Percentiles rank a stretch among this genome's conserved stretches.
These are phyloP conservation scores for Dermatemys mawii DNA, from an alignment of 2,113 vertebrate species.

Conservation along the genomic window DNA sequence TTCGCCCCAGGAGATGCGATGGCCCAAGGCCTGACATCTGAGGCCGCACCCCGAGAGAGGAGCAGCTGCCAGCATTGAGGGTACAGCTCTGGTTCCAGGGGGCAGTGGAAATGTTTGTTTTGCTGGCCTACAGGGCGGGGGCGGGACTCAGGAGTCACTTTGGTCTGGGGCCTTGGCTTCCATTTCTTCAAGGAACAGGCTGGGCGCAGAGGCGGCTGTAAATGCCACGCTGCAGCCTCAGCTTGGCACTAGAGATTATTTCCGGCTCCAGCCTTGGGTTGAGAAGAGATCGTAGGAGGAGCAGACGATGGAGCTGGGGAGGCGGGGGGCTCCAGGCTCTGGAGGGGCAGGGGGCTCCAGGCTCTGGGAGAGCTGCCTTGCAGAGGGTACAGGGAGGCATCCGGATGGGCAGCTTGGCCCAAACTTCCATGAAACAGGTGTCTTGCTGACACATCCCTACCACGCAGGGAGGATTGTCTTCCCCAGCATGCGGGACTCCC, in stretches of 20 bases:
- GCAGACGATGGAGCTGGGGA: background rate
- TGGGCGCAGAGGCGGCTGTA: too few species aligned
- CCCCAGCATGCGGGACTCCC: background rate
- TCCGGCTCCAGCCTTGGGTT: background rate
- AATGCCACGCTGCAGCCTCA: too few species aligned
- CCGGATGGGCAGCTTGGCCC: background rate
- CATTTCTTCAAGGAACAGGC: too few species aligned
- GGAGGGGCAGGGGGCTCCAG: too few species aligned
- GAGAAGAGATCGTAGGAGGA: background rate
- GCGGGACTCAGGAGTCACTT: background rate
- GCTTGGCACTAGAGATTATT: too few species aligned
- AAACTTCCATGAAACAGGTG: background rate
- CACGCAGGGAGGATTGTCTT: background rate
- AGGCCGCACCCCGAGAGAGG: background rate
- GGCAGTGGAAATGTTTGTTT: background rate
- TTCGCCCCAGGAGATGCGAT: background rate
- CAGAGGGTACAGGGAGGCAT: background rate
- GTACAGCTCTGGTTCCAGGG: too few species aligned
- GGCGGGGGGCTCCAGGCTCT: too few species aligned
- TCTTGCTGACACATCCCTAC: background rate
- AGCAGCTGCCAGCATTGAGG: background rate
- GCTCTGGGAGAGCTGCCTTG: too few species aligned
- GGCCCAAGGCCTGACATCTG: background rate
- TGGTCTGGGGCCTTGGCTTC: too few species aligned
- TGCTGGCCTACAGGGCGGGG: background rate